Evolutionary conservation across 2,888 invertebrate genomes (phyloP).

Genomic region (Cephus pygmeus): DNA sequence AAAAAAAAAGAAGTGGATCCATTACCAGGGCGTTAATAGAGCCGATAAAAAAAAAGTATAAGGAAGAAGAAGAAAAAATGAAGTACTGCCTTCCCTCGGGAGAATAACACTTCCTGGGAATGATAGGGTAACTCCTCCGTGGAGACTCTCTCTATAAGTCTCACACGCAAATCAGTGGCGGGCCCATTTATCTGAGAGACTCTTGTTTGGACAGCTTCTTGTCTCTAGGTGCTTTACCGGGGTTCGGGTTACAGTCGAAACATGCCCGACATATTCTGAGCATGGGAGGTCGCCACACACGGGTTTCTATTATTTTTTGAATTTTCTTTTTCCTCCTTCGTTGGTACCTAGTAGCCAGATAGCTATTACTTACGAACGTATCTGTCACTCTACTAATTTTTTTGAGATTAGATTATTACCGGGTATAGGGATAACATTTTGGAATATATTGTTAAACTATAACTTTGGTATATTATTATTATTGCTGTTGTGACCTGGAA

Average conservation of each 20-base stretch:
- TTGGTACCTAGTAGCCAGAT: not conserved
- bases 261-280: conserved; percentile 26
- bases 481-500: not conserved
- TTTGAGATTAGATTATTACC: not conserved
- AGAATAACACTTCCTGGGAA: not conserved
- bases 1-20: not conserved
- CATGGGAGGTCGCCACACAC: conserved; percentile 35
- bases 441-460: not conserved
- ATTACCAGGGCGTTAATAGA: not conserved
- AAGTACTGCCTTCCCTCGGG: not conserved
- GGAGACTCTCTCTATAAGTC: not conserved
- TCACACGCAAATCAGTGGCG: not conserved
- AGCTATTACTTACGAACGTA: not conserved
- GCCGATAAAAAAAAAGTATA: not conserved
- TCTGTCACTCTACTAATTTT: not conserved
- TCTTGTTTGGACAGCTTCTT: conserved; percentile 50
- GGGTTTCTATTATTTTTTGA: conserved; percentile 12
- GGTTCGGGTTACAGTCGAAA: conserved; percentile 32
- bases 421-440: not conserved
- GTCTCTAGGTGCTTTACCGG: conserved; percentile 21
- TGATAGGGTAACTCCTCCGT: not conserved
- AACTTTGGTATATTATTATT: not conserved
- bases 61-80: not conserved
- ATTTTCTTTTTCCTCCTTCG: conserved; percentile 12
- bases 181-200: conserved; percentile 35